Base-by-base conservation (phyloP, 2,113 vertebrate species). In the Eurystomus gularis region DNA sequence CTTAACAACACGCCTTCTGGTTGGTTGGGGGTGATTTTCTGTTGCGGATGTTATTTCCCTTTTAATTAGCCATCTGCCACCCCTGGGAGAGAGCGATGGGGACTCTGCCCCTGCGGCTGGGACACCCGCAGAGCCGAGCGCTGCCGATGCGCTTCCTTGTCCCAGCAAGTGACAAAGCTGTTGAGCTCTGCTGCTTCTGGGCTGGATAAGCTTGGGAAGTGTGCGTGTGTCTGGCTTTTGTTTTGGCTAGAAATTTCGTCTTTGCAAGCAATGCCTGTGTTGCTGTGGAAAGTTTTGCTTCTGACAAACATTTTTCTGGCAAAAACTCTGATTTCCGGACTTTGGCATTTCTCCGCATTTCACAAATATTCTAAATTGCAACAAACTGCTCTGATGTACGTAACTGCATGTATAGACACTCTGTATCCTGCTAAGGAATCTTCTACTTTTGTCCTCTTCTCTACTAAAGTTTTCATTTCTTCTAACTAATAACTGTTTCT, bases 121-220 rank as follows among this genome's bases (percentile, higher is more conserved):
- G 58, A 85, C 33, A 42, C n/a, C 55, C 0, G 2, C 61, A 17
- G 82, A 70, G 71, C 68, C 0, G 0, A 58, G 62, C 0, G 1
- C 84, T 86, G 80, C 76, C 0, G 1, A 3, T 48, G 49, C 17
- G 2, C 1, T 0, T n/a, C 54, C 60, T 58, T 58, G n/a, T 44
- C 64, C 80, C 76, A 58, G 57, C 51, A 9, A 73, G 58, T 0
- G 9, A 1, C 54, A 44, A 8, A 88, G 49, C 52, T 69, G n/a
- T n/a, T 48, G 60, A 65, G 29, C 44, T 49, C 44, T 79, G 55
- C 42, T 39, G 16, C 42, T 51, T 64, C 62, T 40, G 35, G 39
- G 24, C 65, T 91, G 44, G 39, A 17, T 68, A 48, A 52, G 35
- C 71, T 85, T n/a, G 26, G 82, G 85, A 87, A 65, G 46, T 26